Evolutionary conservation across 2,113 vertebrate species (phyloP).

Genomic region (Dendropsophus ebraccatus): DNA sequence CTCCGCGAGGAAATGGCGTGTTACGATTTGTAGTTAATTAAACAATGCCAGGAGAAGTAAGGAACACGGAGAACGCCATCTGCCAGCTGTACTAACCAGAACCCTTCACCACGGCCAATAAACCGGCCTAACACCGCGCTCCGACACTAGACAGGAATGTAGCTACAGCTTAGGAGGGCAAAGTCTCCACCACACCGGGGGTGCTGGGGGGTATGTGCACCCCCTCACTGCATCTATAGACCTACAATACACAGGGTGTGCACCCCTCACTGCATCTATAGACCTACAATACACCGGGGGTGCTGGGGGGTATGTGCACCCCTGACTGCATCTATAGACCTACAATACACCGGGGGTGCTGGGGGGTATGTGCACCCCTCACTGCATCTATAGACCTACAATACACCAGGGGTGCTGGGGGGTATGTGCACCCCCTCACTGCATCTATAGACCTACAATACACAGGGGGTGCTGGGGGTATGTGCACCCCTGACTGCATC

Average conservation of each 20-base stretch:
- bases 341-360: no score
- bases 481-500: no score
- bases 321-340: not conserved
- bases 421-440: no score
- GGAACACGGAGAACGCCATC: not conserved
- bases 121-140: not conserved
- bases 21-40: conserved; percentile 17
- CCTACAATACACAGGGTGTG: no score
- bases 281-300: no score
- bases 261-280: not conserved
- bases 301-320: not conserved
- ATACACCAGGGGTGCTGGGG: no score
- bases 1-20: conserved; percentile 29
- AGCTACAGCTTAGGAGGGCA: not conserved
- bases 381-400: no score
- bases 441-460: no score
- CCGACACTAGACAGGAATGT: not conserved
- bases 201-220: not conserved
- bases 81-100: not conserved
- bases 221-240: not conserved
- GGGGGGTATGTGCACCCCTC: not conserved
- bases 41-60: conserved; percentile 21
- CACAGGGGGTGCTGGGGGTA: no score
- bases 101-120: not conserved
- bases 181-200: no score